phyloP scores from a whole-genome alignment of 2,888 invertebrate genomes.

The Leptinotarsa juncta region DNA sequence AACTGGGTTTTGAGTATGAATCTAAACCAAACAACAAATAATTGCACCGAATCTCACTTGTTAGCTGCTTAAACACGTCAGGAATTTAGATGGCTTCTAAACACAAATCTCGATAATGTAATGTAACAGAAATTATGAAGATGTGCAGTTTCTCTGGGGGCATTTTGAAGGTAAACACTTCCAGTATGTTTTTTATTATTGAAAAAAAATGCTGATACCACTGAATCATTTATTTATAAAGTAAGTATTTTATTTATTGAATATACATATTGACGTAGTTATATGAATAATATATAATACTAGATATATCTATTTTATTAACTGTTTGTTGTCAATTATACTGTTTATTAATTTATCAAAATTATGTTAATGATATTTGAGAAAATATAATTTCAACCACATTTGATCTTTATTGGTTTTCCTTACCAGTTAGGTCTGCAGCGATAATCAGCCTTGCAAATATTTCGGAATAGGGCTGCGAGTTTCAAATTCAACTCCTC shows the following conservation, averaged over 20 bases:
- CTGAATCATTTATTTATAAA: slow-evolving; percentile 18
- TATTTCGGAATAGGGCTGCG: slow-evolving; percentile 85
- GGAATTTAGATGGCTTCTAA: background rate
- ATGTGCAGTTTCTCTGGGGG: background rate
- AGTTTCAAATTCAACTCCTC: slow-evolving; percentile 78
- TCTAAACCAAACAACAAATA: background rate
- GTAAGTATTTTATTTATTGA: slow-evolving; percentile 36
- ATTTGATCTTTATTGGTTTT: slow-evolving; percentile 21
- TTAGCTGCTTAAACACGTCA: background rate
- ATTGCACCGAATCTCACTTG: background rate
- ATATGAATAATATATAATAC: slow-evolving; percentile 27
- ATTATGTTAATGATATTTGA: slow-evolving; percentile 43
- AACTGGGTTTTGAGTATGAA: background rate
- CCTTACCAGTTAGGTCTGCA: slow-evolving; percentile 28
- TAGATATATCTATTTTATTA: slow-evolving; percentile 52
- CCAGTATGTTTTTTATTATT: background rate
- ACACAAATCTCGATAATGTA: background rate
- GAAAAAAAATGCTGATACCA: background rate
- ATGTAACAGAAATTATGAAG: no score
- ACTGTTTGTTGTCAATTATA: slow-evolving; percentile 52
- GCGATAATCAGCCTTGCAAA: slow-evolving; percentile 83
- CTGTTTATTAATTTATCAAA: slow-evolving; percentile 55
- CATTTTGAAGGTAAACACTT: background rate
- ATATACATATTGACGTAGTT: slow-evolving; percentile 41
- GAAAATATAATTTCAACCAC: slow-evolving; percentile 43